phyloP scores from a whole-genome alignment of 35 echinoderm and acorn worm species.

The Apostichopus parvimensis region DNA sequence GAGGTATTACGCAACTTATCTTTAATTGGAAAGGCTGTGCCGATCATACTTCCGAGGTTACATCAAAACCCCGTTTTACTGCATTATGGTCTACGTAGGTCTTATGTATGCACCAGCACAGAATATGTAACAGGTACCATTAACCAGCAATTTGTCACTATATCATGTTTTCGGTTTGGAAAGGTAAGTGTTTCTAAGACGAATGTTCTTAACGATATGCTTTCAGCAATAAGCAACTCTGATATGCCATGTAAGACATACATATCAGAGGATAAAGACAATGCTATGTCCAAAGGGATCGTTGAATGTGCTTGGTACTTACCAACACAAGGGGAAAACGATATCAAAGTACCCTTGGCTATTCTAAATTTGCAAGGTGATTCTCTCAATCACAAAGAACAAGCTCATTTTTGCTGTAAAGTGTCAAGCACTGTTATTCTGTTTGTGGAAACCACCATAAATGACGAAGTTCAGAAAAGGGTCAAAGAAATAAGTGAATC shows the following conservation, averaged over 20 bases:
- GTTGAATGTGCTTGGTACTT: constrained; percentile 28
- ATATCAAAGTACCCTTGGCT: not conserved
- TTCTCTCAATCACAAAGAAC: not conserved
- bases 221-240: not conserved
- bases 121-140: not conserved
- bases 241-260: not conserved
- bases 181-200: constrained; percentile 12
- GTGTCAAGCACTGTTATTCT: not conserved
- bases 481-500: not conserved
- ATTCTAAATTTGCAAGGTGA: constrained; percentile 21
- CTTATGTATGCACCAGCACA: not conserved
- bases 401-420: not conserved
- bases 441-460: not conserved
- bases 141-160: not conserved
- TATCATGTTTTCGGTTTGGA: constrained; percentile 22
- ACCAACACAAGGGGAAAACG: not conserved
- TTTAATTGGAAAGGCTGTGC: constrained; percentile 13
- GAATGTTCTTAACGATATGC: constrained; percentile 1
- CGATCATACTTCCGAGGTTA: not conserved
- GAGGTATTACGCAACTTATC: constrained; percentile 25
- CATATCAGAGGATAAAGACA: not conserved
- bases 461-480: not conserved
- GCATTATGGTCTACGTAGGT: not conserved
- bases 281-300: not conserved
- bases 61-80: not conserved